Base-by-base conservation (phyloP, 2,797 vertebrate species). In the Tiaroga cobitis region DNA sequence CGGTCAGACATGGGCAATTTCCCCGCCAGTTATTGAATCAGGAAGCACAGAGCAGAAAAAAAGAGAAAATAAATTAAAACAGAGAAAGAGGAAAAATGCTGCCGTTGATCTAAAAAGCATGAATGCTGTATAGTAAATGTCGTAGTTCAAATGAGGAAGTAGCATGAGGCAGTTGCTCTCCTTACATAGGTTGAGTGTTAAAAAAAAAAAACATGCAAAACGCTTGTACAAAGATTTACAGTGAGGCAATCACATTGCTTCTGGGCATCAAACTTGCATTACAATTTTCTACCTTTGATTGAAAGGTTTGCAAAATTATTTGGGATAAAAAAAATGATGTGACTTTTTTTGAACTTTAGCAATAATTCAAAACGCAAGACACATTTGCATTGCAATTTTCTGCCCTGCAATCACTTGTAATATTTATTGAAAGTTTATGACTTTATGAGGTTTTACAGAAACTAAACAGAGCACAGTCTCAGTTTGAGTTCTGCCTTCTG, bases 131-230 rank as follows among this genome's bases (percentile, higher is more conserved):
- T 43, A 54, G 34, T 51, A 43, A 74, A 49, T 81, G 65, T 81
- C 54, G 80, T 75, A 87, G 41, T 43, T 75, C 37, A 87, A 88
- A 90, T 87, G 29, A 56, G 85, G 85, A 91, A 90, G 80, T 91
- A 80, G 51, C 21, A 78, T 9, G 10, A 84, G 54, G 39, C 86
- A 85, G 84, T 89, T 88, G 79, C 54, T 68, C 63, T 68, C 15
- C 46, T 67, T 24, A 32, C 34, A 80, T 46, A 54, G 7, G 56
- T 37, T 61, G 19, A 74, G 26, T 49, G 56, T 39, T 8, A 16
- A 11, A 19, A 29, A n/a, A 29, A 0, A 82, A 26, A 63, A 26
- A n/a, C 21, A 37, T 34, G 69, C 19, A 65, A n/a, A 21, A n/a
- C 2, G 21, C 26, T 59, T 77, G 37, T 56, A 69, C 34, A 67